Evolutionary conservation across 2,797 vertebrate genomes (phyloP), one percentile per base, ranked within the genome.

Genomic region (Chaunax sp.): DNA sequence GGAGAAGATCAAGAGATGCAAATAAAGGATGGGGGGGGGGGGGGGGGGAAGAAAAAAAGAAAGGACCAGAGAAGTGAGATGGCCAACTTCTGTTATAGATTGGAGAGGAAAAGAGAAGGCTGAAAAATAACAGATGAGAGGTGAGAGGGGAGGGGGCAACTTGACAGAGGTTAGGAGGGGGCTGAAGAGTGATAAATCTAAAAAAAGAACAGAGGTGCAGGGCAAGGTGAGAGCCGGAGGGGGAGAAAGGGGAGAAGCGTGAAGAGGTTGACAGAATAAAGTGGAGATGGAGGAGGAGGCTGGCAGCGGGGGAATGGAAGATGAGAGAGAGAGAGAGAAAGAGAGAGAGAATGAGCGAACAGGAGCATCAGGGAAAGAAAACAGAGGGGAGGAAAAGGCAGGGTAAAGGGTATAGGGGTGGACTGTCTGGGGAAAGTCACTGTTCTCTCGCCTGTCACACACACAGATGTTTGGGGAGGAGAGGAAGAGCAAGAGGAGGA

Each of bases 391-490:
- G 23, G 2, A 26, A 43, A 67, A 58, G 11, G 51, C 57, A 57
- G 72, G 78, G 63, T 71, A 63, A 60, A 53, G 33, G 41, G 71
- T 47, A n/a, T n/a, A 69, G 72, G 69, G 45, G 63, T 80, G 72
- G 66, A 54, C 56, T 20, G 74, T 75, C 76, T 5, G 71, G 87
- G 90, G 88, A 88, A 75, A 74, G 85, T 78, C 80, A 72, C 82
- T 67, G 64, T 67, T 83, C 84, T 77, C 82, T 85, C 69, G 75
- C 84, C 84, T 92, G 92, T 92, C 89, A 87, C 90, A 81, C 54
- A 80, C 90, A 87, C 93, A 94, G 92, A 94, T 94, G 93, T 91
- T 91, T 70, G 5, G 89, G 89, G 88, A 87, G 81, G 79, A 77
- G 60, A 82, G 30, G 20, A 59, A 80, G 66, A 87, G 64, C 77